These are phyloP conservation scores for Parauchenoglanis punctatus DNA, from an alignment of 2,797 vertebrate genomes.

Conservation along the genomic window DNA sequence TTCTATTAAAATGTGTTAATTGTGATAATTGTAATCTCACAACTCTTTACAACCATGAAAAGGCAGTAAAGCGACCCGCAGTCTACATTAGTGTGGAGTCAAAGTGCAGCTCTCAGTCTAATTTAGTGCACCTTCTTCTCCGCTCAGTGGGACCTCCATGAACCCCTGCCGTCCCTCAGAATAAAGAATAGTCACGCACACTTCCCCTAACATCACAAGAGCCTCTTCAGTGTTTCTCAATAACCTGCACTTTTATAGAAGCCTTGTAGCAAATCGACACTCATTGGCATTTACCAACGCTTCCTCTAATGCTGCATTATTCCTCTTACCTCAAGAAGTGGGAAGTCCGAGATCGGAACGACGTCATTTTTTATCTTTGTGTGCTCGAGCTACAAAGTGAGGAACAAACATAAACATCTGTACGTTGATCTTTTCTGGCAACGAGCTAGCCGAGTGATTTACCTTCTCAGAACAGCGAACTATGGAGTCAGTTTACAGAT, in stretches of 20 bases:
- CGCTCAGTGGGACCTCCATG: conserved; percentile 44
- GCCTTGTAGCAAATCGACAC: background rate
- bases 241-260: background rate
- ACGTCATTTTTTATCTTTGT: background rate
- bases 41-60: background rate
- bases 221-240: background rate
- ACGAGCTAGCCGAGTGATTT: background rate
- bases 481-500: background rate
- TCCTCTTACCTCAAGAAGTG: background rate
- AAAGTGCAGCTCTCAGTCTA: conserved; percentile 30
- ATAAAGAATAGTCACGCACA: conserved; percentile 8
- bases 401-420: background rate
- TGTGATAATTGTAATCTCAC: conserved; percentile 18
- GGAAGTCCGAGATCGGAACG: background rate
- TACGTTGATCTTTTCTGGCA: background rate
- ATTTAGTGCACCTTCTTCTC: conserved; percentile 18
- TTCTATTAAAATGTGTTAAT: too few species aligned
- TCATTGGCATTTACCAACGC: too few species aligned
- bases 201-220: conserved; percentile 57
- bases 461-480: background rate
- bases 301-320: background rate
- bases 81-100: conserved; percentile 31
- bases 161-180: conserved; percentile 50
- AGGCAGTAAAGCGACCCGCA: background rate
- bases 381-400: background rate